Evolutionary conservation across 2,888 invertebrate genomes (phyloP).

Genomic region (Erebia palarica): DNA sequence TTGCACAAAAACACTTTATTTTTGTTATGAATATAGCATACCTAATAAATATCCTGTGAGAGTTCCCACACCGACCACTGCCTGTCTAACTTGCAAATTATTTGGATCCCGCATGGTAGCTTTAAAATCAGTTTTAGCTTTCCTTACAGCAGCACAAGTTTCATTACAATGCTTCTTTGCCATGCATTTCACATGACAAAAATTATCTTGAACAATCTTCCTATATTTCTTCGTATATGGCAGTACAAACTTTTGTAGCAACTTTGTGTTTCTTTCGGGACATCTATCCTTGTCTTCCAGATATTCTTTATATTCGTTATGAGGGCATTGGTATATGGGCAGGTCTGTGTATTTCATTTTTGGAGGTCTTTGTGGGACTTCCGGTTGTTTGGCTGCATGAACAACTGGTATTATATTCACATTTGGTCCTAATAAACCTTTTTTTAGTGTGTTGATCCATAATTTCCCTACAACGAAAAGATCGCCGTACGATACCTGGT

Average conservation of each 20-base stretch:
- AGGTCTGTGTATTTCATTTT: conserved; percentile 64
- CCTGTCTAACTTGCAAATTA: conserved; percentile 50
- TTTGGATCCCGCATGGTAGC: conserved; percentile 52
- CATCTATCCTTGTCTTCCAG: conserved; percentile 49
- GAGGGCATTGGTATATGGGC: conserved; percentile 59
- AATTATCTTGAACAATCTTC: conserved; percentile 33
- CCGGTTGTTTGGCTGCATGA: conserved; percentile 47
- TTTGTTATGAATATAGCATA: not conserved
- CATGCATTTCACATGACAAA: conserved; percentile 39
- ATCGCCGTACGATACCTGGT: conserved; percentile 49
- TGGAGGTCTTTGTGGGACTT: conserved; percentile 54
- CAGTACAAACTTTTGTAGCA: conserved; percentile 51
- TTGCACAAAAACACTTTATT: too few relatives aligned
- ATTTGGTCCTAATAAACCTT: conserved; percentile 50
- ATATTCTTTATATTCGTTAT: conserved; percentile 59
- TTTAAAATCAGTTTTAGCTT: conserved; percentile 46
- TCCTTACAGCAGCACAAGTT: conserved; percentile 22
- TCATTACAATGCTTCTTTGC: conserved; percentile 37
- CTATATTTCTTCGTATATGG: conserved; percentile 53
- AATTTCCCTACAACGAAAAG: conserved; percentile 54
- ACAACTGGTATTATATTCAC: conserved; percentile 54
- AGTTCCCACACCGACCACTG: conserved; percentile 46
- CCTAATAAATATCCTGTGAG: conserved; percentile 47
- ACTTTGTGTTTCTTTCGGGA: conserved; percentile 49
- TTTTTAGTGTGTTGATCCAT: conserved; percentile 54